These are phyloP conservation scores for Epinotia ramella DNA, from an alignment of 2,888 invertebrate genomes.

Conservation along the genomic window DNA sequence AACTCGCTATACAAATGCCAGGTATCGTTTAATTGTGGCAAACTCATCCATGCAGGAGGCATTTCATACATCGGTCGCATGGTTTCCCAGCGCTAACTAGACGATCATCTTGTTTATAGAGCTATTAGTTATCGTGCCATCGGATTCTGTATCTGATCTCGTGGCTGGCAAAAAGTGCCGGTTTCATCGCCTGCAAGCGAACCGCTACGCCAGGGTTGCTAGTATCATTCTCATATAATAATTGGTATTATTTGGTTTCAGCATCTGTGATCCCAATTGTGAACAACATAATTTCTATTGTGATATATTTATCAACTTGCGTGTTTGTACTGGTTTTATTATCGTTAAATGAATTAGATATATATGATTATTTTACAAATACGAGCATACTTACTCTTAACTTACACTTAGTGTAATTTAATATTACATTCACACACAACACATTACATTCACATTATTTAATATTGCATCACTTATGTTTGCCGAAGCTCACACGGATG, in stretches of 20 bases:
- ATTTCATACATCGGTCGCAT: slow-evolving; percentile 60
- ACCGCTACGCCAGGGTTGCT: slow-evolving; percentile 33
- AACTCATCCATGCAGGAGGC: slow-evolving; percentile 40
- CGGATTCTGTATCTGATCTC: slow-evolving; percentile 74
- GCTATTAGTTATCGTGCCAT: slow-evolving; percentile 78
- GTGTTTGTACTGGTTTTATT: background rate
- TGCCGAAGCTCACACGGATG: too few species aligned
- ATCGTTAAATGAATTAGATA: too few species aligned
- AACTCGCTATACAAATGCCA: slow-evolving; percentile 20
- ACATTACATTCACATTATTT: too few species aligned
- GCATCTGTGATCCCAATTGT: background rate
- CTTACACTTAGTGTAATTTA: too few species aligned
- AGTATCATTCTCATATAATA: slow-evolving; percentile 1
- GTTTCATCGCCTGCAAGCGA: slow-evolving; percentile 67
- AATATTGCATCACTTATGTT: too few species aligned
- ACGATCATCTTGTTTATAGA: slow-evolving; percentile 81
- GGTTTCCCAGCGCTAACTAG: slow-evolving; percentile 72
- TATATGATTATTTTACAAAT: too few species aligned
- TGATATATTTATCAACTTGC: background rate
- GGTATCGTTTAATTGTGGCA: slow-evolving; percentile 39
- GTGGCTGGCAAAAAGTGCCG: slow-evolving; percentile 72
- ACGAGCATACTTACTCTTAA: too few species aligned
- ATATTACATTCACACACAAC: too few species aligned
- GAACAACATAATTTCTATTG: background rate
- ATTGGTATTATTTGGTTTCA: background rate